Evolutionary conservation across 2,888 invertebrate genomes (phyloP).

Genomic region (Euzophera pinguis): DNA sequence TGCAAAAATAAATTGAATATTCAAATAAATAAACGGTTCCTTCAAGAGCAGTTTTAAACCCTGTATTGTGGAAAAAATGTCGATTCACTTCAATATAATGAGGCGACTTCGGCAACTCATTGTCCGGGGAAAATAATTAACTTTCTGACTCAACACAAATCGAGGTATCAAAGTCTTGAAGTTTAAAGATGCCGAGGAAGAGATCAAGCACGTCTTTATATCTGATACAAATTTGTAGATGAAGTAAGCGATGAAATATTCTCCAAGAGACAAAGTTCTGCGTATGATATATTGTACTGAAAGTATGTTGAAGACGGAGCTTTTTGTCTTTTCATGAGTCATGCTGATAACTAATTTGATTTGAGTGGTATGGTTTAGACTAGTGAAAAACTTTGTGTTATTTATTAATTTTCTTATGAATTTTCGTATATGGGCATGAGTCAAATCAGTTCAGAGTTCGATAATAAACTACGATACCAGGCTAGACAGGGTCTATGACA

Average conservation of each 20-base stretch:
- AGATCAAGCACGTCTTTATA: slow-evolving; percentile 1
- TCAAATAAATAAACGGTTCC: slow-evolving; percentile 14
- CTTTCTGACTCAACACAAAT: slow-evolving; percentile 68
- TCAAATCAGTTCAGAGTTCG: no score
- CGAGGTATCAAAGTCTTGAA: slow-evolving; percentile 38
- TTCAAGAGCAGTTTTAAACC: slow-evolving; percentile 31
- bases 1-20: not conserved
- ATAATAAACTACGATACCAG: no score
- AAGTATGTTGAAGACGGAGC: not conserved
- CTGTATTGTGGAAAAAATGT: slow-evolving; percentile 37
- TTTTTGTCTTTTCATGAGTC: no score
- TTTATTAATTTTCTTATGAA: no score
- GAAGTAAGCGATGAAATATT: not conserved
- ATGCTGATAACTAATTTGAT: no score
- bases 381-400: no score
- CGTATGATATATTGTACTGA: not conserved
- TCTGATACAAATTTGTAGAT: not conserved
- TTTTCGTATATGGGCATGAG: no score
- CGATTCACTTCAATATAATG: slow-evolving; percentile 52
- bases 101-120: slow-evolving; percentile 61
- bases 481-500: no score
- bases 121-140: slow-evolving; percentile 71
- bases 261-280: not conserved
- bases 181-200: slow-evolving; percentile 40
- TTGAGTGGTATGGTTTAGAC: no score